A percentile compares a stretch with the other conserved stretches of the same genome.
phyloP scores from a whole-genome alignment of 2,888 invertebrate genomes.

The Tinea pellionella region DNA sequence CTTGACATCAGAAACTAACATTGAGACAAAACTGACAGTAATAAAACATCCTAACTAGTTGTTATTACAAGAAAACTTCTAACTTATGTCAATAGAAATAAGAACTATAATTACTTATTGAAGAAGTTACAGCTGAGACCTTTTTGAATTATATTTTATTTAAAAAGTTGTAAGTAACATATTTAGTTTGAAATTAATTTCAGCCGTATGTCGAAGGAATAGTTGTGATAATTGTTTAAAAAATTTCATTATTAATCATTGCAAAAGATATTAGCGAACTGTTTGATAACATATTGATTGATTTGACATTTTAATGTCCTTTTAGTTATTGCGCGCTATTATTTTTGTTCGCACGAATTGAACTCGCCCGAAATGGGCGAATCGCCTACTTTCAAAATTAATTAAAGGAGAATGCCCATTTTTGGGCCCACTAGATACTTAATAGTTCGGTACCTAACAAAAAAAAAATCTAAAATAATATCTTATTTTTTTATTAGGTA shows the following conservation, averaged over 20 bases:
- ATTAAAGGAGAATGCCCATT: no score
- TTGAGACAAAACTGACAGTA: neutral
- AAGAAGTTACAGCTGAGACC: no score
- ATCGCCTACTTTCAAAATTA: no score
- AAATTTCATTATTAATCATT: neutral
- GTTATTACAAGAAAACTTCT: no score
- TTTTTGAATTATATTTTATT: neutral
- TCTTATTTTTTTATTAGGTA: no score
- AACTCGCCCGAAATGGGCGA: no score
- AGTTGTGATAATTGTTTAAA: neutral
- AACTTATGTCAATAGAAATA: no score
- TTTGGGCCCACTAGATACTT: no score
- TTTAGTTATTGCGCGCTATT: neutral
- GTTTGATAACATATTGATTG: neutral
- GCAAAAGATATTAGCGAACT: neutral
- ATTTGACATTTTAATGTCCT: neutral
- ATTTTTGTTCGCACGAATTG: neutral
- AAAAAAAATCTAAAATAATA: no score
- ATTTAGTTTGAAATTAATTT: neutral
- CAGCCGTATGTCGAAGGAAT: neutral
- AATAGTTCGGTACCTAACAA: no score
- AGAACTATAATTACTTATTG: no score
- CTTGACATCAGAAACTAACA: neutral
- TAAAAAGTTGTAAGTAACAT: neutral
- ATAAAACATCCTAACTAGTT: no score